Percentiles rank a stretch among this genome's conserved stretches.
These are phyloP conservation scores for Podarcis cretensis DNA, from an alignment of 2,113 vertebrate genomes.

Conservation along the genomic window DNA sequence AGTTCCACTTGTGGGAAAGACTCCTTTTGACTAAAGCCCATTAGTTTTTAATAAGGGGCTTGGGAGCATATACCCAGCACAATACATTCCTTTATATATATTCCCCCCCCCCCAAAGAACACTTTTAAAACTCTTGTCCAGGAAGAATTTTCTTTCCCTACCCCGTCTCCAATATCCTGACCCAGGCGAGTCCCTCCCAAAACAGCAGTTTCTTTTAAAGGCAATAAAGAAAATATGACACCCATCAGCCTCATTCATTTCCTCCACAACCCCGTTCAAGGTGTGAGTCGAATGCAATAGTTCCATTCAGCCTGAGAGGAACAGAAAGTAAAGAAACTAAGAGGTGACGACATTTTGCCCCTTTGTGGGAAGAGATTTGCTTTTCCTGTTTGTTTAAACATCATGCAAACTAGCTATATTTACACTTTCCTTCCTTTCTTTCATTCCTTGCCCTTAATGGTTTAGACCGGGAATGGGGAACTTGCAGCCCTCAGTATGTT, in stretches of 20 bases:
- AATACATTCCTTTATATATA: neutral
- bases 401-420: neutral
- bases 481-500: too few relatives aligned
- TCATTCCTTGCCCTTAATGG: neutral
- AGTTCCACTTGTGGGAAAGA: neutral
- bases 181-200: neutral
- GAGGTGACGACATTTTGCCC: neutral
- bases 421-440: neutral
- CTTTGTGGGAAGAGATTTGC: neutral
- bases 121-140: neutral
- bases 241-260: neutral
- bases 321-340: neutral
- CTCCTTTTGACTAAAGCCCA: neutral
- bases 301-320: neutral
- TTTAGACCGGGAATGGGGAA: neutral
- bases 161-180: neutral
- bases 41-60: neutral
- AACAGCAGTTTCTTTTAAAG: neutral
- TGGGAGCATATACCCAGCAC: neutral
- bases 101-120: neutral
- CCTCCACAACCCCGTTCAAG: neutral
- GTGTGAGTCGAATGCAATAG: neutral
- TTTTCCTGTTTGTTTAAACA: neutral
- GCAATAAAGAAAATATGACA: neutral
- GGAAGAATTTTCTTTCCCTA: neutral